Evolutionary conservation across 2,888 invertebrate genomes (phyloP).

Genomic region (Idaea aversata): DNA sequence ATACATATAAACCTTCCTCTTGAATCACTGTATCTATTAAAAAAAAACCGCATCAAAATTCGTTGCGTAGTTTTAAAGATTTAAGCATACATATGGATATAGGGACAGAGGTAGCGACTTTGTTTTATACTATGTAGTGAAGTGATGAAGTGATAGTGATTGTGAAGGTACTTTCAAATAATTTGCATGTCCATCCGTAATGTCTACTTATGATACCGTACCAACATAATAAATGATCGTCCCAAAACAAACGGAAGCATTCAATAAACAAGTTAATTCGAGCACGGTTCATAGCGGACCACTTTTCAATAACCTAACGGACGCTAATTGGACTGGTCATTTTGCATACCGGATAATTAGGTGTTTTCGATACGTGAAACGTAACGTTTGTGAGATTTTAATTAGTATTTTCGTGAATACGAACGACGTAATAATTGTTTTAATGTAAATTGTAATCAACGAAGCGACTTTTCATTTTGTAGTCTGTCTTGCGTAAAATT

Average conservation of each 20-base stretch:
- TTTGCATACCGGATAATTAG: slow-evolving; percentile 30
- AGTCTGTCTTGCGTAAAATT: not conserved
- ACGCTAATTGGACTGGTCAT: slow-evolving; percentile 20
- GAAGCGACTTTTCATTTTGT: not conserved
- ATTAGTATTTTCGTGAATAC: not conserved
- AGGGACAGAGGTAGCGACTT: too few species aligned
- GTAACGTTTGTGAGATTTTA: not conserved
- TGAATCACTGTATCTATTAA: too few species aligned
- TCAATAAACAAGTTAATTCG: slow-evolving; percentile 53
- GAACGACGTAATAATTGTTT: not conserved
- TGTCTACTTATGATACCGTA: not conserved
- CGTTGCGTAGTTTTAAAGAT: too few species aligned
- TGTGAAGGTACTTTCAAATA: not conserved
- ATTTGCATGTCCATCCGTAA: not conserved
- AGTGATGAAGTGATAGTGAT: too few species aligned
- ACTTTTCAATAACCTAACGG: slow-evolving; percentile 20
- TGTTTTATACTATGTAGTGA: too few species aligned
- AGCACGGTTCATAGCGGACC: slow-evolving; percentile 28
- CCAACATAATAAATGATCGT: not conserved
- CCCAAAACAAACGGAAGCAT: slow-evolving; percentile 18
- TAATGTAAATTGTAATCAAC: not conserved
- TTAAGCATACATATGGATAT: too few species aligned
- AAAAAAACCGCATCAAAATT: too few species aligned
- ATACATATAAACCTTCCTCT: too few species aligned
- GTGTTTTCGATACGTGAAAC: slow-evolving; percentile 6